Evolutionary conservation across 2,113 vertebrate genomes (phyloP).

Genomic region (Dasyurus viverrinus): DNA sequence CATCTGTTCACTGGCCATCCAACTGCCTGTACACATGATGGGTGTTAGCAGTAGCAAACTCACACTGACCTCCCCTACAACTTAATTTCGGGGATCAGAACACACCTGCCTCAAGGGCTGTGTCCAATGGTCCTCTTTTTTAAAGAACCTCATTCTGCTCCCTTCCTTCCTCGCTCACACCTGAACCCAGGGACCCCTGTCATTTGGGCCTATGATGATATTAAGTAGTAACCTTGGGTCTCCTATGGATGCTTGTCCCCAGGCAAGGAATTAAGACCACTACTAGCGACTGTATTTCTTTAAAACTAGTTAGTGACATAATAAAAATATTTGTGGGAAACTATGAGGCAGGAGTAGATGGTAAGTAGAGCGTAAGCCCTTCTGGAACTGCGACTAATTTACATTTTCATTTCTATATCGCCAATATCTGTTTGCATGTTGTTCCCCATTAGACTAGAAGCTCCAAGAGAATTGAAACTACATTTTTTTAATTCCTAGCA

Average conservation of each 20-base stretch:
- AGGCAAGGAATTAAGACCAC: background rate
- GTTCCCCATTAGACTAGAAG: background rate
- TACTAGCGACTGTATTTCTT: background rate
- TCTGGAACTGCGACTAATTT: background rate
- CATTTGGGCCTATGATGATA: background rate
- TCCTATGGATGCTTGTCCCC: background rate
- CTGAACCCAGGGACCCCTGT: background rate
- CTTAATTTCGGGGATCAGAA: background rate
- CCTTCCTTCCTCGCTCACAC: background rate
- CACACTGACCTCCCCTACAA: background rate
- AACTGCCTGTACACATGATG: background rate
- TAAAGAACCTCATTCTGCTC: background rate
- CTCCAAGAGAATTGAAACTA: background rate
- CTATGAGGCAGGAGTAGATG: background rate
- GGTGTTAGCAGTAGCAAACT: background rate
- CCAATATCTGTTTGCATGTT: background rate
- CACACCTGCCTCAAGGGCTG: background rate
- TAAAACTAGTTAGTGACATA: background rate
- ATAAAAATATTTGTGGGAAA: slow-evolving; percentile 3
- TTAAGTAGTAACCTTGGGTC: background rate
- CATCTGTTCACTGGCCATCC: background rate
- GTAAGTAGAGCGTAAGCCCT: background rate
- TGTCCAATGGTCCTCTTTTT: background rate
- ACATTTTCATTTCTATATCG: background rate
- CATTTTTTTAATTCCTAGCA: background rate